phyloP scores from a whole-genome alignment of 2,113 vertebrate species.

The Vulpes lagopus region DNA sequence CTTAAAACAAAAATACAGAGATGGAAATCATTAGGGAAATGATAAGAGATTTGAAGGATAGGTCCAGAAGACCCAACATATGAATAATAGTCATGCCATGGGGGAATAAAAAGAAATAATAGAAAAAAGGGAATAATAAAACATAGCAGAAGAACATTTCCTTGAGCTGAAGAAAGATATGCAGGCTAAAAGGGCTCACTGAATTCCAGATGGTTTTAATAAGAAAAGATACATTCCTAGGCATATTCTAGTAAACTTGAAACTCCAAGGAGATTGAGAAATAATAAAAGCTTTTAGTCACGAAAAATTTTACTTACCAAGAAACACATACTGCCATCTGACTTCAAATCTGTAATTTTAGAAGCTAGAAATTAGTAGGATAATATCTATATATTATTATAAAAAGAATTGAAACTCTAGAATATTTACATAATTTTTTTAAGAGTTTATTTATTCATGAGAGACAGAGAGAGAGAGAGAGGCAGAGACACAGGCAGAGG shows the following conservation, averaged over 20 bases:
- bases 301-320: constrained; percentile 8
- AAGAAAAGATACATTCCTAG: constrained; percentile 6
- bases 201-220: constrained; percentile 38
- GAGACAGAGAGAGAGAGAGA: too few relatives aligned
- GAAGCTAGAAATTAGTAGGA: not conserved
- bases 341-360: constrained; percentile 39
- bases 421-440: not conserved
- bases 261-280: not conserved
- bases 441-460: too few relatives aligned
- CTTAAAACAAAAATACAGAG: not conserved
- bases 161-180: not conserved
- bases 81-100: not conserved
- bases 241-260: not conserved
- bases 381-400: not conserved
- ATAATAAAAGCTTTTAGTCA: not conserved
- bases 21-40: constrained; percentile 1
- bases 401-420: not conserved
- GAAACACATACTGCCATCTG: not conserved
- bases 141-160: not conserved
- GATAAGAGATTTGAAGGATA: not conserved
- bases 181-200: not conserved
- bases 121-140: not conserved
- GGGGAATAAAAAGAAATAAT: not conserved
- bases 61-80: not conserved
- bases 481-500: too few relatives aligned